Conservation (phyloP, 1,140 invertebrate species). For the Pemphigus obesinymphae region DNA sequence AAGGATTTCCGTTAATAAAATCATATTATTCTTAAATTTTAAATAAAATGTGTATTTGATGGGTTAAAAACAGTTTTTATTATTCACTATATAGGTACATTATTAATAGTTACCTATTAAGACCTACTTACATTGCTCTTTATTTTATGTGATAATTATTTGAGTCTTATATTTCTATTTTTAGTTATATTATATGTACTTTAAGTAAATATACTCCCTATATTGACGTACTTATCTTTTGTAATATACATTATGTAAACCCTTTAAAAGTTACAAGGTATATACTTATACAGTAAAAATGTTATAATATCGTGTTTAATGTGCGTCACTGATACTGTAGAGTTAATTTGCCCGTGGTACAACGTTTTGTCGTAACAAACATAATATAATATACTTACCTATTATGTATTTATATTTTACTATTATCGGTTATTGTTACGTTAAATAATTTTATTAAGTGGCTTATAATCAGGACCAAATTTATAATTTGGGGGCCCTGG, state of each 20-base stretch:
- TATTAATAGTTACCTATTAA: too few species aligned
- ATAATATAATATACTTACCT: neutral
- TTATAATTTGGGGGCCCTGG: too few species aligned
- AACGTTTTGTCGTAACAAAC: neutral
- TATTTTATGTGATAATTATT: neutral
- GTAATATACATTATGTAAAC: neutral
- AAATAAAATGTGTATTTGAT: neutral
- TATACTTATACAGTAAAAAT: neutral
- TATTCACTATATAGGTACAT: too few species aligned
- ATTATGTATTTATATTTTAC: neutral
- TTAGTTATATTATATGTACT: neutral
- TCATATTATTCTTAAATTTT: neutral
- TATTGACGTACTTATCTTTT: too few species aligned
- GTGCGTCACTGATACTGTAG: too few species aligned
- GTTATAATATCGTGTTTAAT: neutral
- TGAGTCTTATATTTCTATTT: neutral
- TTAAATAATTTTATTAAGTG: too few species aligned
- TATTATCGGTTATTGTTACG: neutral
- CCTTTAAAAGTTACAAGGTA: neutral
- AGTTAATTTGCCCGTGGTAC: neutral
- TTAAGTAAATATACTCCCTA: too few species aligned
- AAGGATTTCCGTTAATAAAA: neutral
- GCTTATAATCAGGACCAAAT: too few species aligned
- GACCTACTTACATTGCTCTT: too few species aligned
- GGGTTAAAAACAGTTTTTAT: neutral